Evolutionary conservation across 2,888 invertebrate genomes (phyloP), one percentile per base, ranked within the genome.

Genomic region (Nemapogon koenigi): DNA sequence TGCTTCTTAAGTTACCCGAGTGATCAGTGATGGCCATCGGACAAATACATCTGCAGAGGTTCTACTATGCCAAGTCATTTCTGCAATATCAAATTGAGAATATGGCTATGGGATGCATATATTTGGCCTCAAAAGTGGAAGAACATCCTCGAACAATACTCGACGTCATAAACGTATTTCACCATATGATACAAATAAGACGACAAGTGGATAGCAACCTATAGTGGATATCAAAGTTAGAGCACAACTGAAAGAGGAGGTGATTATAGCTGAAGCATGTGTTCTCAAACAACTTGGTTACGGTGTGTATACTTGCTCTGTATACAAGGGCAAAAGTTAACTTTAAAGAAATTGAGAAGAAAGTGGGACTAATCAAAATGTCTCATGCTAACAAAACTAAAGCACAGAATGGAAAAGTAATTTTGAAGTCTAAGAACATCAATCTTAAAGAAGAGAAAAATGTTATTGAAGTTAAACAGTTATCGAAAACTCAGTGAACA

Each of bases 1-100:
- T 98, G 52, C 72, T 99, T 45, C 80, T 99, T 10, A 92, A 91
- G 70, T 71, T 99, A 48, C 98, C 98, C 15, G 99, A 99, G 85
- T n/a, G n/a, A n/a, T 94, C 98, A 32, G 98, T 98, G 33, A 98
- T 99, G 94, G 99, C 99, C 13, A 97, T 98, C 0, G 99, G 95
- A 16, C 99, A 99, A 78, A 96, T 99, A 40, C 85, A 99, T 50
- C 94, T 97, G 53, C 99, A 99, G 71, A 83, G 99, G 47, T 99
- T 98, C 75, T 99, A 96, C 72, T 99, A 97, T 70, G 94, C 94
- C 16, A 98, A 98, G 72, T 98, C 98, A 31, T 91, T 99, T 63
- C 96, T 98, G 29, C 88, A 96, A 47, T 94, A 97, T 70, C 91
- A 94, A 42, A 96, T 97, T 89, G 98, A 99, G 79, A 94, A 93